Evolutionary conservation across 35 echinoderm and acorn worm species (phyloP).

Genomic region (Heliocidaris erythrogramma): DNA sequence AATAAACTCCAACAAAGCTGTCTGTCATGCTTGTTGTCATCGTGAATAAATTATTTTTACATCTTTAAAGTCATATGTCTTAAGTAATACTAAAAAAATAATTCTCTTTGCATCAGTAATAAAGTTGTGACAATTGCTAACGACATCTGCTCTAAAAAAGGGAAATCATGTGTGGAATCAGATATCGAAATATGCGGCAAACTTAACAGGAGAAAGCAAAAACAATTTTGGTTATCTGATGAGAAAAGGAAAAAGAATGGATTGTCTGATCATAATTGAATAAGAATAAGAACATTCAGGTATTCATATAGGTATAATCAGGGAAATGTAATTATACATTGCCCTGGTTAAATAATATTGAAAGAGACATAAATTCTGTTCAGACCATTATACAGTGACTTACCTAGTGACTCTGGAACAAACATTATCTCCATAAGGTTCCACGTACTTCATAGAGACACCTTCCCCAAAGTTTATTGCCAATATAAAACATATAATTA

Average conservation of each 20-base stretch:
- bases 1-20: neutral
- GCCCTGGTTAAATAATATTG: too few relatives aligned
- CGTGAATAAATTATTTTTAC: neutral
- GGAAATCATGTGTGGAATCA: too few relatives aligned
- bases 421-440: slow-evolving; percentile 45
- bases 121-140: too few relatives aligned
- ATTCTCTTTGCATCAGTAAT: too few relatives aligned
- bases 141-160: neutral
- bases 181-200: neutral
- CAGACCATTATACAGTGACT: neutral
- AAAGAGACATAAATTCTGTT: too few relatives aligned
- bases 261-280: too few relatives aligned
- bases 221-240: neutral
- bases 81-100: neutral
- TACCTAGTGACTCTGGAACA: slow-evolving; percentile 17
- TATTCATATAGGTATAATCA: too few relatives aligned
- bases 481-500: neutral
- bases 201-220: neutral
- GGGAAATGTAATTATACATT: too few relatives aligned
- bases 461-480: neutral
- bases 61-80: neutral
- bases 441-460: neutral
- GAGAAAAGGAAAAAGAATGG: neutral
- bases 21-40: neutral
- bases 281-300: too few relatives aligned